Percentiles rank a stretch among this genome's conserved stretches.
Evolutionary conservation across 2,888 invertebrate genomes (phyloP).

Genomic region (Acanthacorydalis orientalis): DNA sequence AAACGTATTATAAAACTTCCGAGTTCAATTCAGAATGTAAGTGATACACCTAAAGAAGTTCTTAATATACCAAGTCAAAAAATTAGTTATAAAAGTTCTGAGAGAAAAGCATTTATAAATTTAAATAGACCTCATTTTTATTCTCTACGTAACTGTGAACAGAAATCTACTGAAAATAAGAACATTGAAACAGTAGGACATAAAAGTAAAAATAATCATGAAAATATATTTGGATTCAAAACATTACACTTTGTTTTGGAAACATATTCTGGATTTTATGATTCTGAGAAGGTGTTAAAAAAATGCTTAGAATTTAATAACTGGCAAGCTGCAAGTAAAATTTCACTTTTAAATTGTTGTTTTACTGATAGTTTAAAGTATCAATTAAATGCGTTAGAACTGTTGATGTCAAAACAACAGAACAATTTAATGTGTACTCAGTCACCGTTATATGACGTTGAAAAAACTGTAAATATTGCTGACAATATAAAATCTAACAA

Average conservation of each 20-base stretch:
- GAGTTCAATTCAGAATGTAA: conserved; percentile 19
- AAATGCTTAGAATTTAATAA: conserved; percentile 22
- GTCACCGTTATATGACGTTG: not conserved
- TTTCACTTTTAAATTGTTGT: conserved; percentile 23
- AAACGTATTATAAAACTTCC: conserved; percentile 56
- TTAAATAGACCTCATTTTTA: conserved; percentile 6
- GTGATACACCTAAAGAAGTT: conserved; percentile 24
- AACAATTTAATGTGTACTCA: not conserved
- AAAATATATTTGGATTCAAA: conserved; percentile 15
- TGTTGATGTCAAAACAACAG: conserved; percentile 2
- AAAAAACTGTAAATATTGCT: not conserved
- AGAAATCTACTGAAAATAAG: not conserved
- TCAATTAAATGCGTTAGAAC: conserved; percentile 23
- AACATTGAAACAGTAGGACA: not conserved
- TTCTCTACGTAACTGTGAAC: not conserved
- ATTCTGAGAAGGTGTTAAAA: conserved; percentile 21
- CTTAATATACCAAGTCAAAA: conserved; percentile 25
- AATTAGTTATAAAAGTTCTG: conserved; percentile 17
- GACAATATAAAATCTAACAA: conserved; percentile 3
- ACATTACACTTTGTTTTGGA: conserved; percentile 24
- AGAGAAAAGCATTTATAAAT: conserved; percentile 4
- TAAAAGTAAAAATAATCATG: not conserved
- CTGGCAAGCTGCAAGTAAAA: conserved; percentile 25
- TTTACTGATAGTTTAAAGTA: conserved; percentile 25
- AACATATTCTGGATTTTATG: conserved; percentile 24